These are phyloP conservation scores for Poecilus cupreus DNA, from an alignment of 2,888 invertebrate species.

Conservation along the genomic window DNA sequence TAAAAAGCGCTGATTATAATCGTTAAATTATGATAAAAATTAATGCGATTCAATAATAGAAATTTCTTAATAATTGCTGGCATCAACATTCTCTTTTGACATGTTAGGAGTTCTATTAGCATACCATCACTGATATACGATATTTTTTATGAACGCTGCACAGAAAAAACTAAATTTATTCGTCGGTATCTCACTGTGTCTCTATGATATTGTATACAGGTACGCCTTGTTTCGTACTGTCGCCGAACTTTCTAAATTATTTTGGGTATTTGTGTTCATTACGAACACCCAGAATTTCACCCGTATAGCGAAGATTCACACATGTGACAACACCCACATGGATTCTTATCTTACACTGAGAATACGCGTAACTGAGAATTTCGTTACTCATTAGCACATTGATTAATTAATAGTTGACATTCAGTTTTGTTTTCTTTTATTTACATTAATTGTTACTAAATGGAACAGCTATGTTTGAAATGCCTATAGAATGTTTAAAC, in stretches of 20 bases:
- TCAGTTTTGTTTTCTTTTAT: no score
- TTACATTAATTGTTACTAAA: no score
- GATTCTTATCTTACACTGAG: no score
- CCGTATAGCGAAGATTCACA: no score
- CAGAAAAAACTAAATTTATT: background rate
- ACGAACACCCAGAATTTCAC: background rate
- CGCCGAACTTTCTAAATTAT: background rate
- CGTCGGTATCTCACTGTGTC: background rate
- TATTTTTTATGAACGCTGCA: background rate
- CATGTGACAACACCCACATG: no score
- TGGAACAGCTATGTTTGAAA: no score
- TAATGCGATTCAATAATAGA: background rate
- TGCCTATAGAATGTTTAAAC: no score
- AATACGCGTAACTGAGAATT: no score
- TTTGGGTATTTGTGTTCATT: background rate
- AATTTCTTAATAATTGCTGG: background rate
- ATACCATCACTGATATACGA: background rate
- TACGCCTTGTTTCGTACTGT: background rate
- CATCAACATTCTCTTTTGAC: constrained; percentile 2
- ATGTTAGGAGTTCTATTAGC: background rate
- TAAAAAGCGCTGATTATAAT: no score
- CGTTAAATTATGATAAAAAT: background rate
- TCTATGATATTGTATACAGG: background rate
- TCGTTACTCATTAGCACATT: no score
- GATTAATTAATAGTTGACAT: no score